Conservation (phyloP, 1,140 invertebrate species). For the Drosophila ercepeae region DNA sequence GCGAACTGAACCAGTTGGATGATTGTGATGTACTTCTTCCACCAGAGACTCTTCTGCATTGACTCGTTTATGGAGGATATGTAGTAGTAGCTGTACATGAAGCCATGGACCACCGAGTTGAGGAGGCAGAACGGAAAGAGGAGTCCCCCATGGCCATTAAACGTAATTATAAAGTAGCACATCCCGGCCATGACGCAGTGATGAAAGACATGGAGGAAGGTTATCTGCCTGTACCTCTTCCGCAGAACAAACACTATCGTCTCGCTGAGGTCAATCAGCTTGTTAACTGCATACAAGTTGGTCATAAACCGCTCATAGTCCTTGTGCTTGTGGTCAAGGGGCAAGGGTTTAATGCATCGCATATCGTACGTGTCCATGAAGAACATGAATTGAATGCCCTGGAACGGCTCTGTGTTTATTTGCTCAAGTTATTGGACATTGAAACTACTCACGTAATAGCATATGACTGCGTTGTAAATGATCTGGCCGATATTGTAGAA, state of each 20-base stretch:
- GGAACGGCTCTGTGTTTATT: background rate
- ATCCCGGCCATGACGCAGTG: slow-evolving; percentile 85
- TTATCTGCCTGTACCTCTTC: slow-evolving; percentile 51
- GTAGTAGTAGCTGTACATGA: slow-evolving; percentile 39
- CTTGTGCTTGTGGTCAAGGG: slow-evolving; percentile 29
- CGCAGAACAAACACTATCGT: slow-evolving; percentile 55
- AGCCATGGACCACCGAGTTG: slow-evolving; percentile 17
- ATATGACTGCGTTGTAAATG: slow-evolving; percentile 28
- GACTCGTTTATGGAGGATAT: slow-evolving; percentile 15
- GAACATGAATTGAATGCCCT: slow-evolving; percentile 6
- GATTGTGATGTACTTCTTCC: slow-evolving; percentile 43
- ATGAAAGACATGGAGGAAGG: slow-evolving; percentile 47
- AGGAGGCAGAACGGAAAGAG: slow-evolving; percentile 29
- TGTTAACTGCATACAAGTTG: slow-evolving; percentile 46
- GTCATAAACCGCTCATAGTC: slow-evolving; percentile 12
- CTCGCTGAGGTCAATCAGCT: slow-evolving; percentile 45
- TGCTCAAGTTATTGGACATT: background rate
- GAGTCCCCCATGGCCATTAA: background rate
- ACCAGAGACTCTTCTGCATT: slow-evolving; percentile 23
- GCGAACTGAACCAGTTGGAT: slow-evolving; percentile 25
- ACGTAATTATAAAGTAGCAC: background rate
- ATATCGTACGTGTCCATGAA: slow-evolving; percentile 18
- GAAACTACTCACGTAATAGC: slow-evolving; percentile 23
- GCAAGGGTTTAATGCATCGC: slow-evolving; percentile 14
- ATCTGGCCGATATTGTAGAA: slow-evolving; percentile 91